phyloP scores from a whole-genome alignment of 2,113 vertebrate genomes.

The Tamias sibiricus region DNA sequence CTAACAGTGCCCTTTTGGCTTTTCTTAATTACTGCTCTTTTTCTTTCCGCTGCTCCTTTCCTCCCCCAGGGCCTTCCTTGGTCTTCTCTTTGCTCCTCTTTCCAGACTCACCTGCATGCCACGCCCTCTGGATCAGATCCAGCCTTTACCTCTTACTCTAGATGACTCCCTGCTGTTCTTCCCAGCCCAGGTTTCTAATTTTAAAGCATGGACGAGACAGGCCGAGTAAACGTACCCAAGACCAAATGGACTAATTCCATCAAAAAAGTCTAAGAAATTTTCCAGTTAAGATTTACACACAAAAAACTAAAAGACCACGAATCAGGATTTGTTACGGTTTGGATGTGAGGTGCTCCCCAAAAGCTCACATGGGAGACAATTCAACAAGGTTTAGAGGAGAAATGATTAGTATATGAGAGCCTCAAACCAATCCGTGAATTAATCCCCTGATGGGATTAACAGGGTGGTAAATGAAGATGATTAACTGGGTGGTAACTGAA shows the following conservation, averaged over 20 bases:
- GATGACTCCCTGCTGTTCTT: neutral
- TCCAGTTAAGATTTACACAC: neutral
- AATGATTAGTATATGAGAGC: too few relatives aligned
- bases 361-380: too few relatives aligned
- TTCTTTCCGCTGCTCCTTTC: neutral
- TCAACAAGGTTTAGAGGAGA: too few relatives aligned
- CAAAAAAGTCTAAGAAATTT: neutral
- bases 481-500: too few relatives aligned
- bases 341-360: too few relatives aligned
- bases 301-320: neutral
- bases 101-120: neutral
- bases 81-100: neutral
- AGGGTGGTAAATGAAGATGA: too few relatives aligned
- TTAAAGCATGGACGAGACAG: neutral
- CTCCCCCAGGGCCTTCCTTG: too few relatives aligned
- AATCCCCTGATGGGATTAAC: too few relatives aligned
- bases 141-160: neutral
- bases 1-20: neutral
- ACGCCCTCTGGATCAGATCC: neutral
- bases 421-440: too few relatives aligned
- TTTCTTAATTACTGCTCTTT: neutral
- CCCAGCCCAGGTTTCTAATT: neutral
- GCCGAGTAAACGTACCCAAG: neutral
- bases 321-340: too few relatives aligned
- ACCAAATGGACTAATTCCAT: neutral